Conservation (phyloP, 2,888 invertebrate species). For the Patella ulyssiponensis region DNA sequence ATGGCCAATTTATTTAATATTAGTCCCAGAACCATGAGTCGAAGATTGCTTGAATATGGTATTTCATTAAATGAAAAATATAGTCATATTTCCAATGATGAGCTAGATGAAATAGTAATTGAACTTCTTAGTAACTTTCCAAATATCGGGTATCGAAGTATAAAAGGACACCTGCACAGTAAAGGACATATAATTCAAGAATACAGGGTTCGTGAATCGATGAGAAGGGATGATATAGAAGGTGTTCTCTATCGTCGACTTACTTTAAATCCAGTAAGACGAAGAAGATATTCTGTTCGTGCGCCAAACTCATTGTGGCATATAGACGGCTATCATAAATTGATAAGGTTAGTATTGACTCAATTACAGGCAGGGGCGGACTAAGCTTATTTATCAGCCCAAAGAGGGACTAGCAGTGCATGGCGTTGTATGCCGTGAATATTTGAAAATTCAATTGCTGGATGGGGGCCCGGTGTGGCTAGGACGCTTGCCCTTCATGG, state of each 20-base stretch:
- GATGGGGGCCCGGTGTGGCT: too few species aligned
- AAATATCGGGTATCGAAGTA: not conserved
- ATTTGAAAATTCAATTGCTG: too few species aligned
- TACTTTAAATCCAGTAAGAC: not conserved
- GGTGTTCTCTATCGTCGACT: not conserved
- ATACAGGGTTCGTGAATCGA: not conserved
- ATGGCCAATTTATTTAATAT: not conserved
- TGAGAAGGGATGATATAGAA: not conserved
- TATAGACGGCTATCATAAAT: not conserved
- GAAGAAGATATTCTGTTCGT: not conserved
- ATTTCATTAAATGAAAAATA: not conserved
- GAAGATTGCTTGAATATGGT: not conserved
- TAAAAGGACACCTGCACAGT: not conserved
- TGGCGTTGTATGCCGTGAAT: too few species aligned
- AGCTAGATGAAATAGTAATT: constrained; percentile 4
- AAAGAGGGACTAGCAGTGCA: too few species aligned
- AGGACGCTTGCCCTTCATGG: too few species aligned
- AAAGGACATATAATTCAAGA: not conserved
- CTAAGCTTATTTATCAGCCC: not conserved
- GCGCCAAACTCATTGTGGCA: not conserved
- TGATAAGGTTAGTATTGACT: not conserved
- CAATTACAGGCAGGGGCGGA: not conserved
- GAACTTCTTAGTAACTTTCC: not conserved
- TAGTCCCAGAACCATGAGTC: not conserved
- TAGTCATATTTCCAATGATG: not conserved